Conservation (phyloP, 2,888 invertebrate genomes). For the Dicyrtomina minuta region DNA sequence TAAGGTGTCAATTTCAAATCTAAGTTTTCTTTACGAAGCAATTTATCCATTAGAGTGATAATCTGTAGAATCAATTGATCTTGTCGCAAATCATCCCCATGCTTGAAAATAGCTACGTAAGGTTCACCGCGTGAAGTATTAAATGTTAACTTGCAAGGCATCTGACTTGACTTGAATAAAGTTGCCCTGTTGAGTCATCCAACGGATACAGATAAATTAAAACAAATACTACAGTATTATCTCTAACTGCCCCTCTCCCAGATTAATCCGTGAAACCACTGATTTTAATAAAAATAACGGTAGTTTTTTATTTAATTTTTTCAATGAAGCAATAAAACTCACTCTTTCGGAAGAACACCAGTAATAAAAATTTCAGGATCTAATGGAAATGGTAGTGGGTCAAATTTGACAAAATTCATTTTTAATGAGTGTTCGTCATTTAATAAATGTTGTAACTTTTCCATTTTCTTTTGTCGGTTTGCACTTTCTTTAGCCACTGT, state of each 20-base stretch:
- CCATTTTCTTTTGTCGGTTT: conserved; percentile 87
- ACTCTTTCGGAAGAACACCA: conserved; percentile 82
- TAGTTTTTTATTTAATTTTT: no score
- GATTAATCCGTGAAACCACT: no score
- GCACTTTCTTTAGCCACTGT: conserved; percentile 86
- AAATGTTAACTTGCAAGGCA: conserved; percentile 91
- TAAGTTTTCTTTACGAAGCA: conserved; percentile 88
- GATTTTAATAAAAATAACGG: no score
- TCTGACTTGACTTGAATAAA: conserved; percentile 92
- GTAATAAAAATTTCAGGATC: conserved; percentile 88
- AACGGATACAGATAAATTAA: no score
- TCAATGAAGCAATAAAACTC: conserved; percentile 40
- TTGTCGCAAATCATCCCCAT: conserved; percentile 95
- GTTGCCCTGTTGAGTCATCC: conserved; percentile 63
- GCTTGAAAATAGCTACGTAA: conserved; percentile 95
- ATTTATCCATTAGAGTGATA: conserved; percentile 96
- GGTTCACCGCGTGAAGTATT: conserved; percentile 69
- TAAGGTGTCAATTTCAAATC: conserved; percentile 96
- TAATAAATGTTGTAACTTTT: conserved; percentile 79
- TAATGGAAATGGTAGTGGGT: conserved; percentile 88
- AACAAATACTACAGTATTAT: no score
- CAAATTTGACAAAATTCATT: conserved; percentile 84
- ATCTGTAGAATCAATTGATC: conserved; percentile 97
- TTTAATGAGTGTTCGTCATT: conserved; percentile 76
- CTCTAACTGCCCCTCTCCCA: no score